Percentiles rank a stretch among this genome's conserved stretches.
phyloP scores from a whole-genome alignment of 2,888 invertebrate genomes.

The Pachliopta kotzebuea region DNA sequence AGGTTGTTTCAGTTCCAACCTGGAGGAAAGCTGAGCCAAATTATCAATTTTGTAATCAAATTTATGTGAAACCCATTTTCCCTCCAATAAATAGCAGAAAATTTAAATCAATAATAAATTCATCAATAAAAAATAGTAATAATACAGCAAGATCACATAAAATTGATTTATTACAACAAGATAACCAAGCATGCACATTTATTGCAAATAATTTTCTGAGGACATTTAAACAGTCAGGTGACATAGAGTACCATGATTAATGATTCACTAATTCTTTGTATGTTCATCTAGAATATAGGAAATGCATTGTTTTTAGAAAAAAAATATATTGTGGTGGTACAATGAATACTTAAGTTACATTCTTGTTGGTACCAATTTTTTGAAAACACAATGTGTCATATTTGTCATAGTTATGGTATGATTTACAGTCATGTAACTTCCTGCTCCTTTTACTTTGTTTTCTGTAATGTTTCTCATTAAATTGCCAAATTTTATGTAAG shows the following conservation, averaged over 20 bases:
- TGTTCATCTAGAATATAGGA: no score
- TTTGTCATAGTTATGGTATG: no score
- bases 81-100: conserved; percentile 34
- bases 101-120: conserved; percentile 42
- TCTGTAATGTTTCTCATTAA: no score
- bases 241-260: conserved; percentile 18
- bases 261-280: conserved; percentile 31
- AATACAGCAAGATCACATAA: conserved; percentile 40
- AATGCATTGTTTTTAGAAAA: not conserved
- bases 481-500: no score
- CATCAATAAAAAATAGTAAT: conserved; percentile 47
- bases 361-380: no score
- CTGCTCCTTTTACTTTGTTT: no score
- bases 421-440: no score
- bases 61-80: conserved; percentile 5
- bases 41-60: conserved; percentile 44
- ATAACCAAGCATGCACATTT: conserved; percentile 46
- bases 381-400: no score
- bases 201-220: conserved; percentile 44
- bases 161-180: conserved; percentile 44
- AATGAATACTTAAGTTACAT: no score
- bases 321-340: no score
- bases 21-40: conserved; percentile 62
- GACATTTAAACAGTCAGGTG: conserved; percentile 45
- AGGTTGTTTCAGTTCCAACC: conserved; percentile 60